phyloP scores from a whole-genome alignment of 2,113 vertebrate species.

The Myanophis thanlyinensis region DNA sequence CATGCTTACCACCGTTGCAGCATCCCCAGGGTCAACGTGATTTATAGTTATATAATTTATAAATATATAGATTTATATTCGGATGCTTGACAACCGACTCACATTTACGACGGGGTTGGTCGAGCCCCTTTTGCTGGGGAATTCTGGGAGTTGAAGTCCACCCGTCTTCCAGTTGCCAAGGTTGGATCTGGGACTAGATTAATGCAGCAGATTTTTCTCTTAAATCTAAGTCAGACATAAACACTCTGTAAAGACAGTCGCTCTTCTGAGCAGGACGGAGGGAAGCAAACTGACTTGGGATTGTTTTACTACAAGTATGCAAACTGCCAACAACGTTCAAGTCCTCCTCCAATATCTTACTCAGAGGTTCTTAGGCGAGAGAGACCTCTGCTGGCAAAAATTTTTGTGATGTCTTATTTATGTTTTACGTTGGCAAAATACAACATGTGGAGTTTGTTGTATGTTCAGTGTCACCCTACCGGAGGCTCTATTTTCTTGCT shows the following conservation, averaged over 20 bases:
- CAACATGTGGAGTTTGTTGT: background rate
- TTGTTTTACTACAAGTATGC: background rate
- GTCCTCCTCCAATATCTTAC: background rate
- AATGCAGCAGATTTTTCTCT: background rate
- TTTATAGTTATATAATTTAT: too few species aligned
- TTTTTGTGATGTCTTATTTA: background rate
- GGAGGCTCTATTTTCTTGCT: background rate
- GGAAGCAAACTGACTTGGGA: background rate
- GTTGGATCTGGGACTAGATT: too few species aligned
- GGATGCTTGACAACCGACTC: too few species aligned
- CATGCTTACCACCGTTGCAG: too few species aligned
- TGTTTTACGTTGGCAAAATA: background rate
- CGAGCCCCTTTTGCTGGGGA: too few species aligned
- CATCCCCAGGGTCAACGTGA: too few species aligned
- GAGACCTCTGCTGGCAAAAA: conserved; percentile 53
- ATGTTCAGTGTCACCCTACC: background rate
- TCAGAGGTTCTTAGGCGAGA: background rate
- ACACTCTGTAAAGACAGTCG: background rate
- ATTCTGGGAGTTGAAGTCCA: too few species aligned
- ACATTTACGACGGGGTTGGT: too few species aligned
- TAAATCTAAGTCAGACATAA: background rate
- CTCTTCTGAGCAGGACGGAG: background rate
- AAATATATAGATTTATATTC: too few species aligned
- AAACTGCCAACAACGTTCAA: background rate
- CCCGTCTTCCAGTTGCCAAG: too few species aligned